phyloP scores from a whole-genome alignment of 2,888 invertebrate species.

The Augiades crinisus region DNA sequence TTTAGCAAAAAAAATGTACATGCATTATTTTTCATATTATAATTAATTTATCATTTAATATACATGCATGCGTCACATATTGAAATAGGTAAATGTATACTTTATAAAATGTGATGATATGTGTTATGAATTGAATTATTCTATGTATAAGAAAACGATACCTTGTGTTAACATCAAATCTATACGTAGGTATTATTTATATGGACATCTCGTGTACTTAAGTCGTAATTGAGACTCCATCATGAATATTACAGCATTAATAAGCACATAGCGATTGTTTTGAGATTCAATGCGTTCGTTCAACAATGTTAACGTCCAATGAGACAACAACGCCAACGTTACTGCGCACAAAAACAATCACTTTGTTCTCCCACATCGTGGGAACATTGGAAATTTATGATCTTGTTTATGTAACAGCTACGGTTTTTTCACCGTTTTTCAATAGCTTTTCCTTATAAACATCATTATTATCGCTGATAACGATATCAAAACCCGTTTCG shows the following conservation, averaged over 20 bases:
- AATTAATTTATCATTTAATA: too few species aligned
- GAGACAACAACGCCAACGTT: neutral
- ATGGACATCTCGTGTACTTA: constrained; percentile 7
- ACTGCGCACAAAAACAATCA: constrained; percentile 13
- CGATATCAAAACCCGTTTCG: constrained; percentile 12
- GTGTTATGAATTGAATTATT: too few species aligned
- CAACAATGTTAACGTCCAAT: constrained; percentile 9
- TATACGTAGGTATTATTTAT: too few species aligned
- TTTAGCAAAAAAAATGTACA: too few species aligned
- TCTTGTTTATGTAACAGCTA: constrained; percentile 10
- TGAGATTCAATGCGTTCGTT: constrained; percentile 5
- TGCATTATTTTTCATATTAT: too few species aligned
- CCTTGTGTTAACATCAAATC: too few species aligned
- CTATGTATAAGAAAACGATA: too few species aligned
- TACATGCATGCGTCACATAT: too few species aligned
- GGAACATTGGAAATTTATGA: constrained; percentile 2
- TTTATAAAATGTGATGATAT: too few species aligned
- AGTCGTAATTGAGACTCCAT: neutral
- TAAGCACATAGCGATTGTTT: constrained; percentile 7
- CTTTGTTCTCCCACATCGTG: constrained; percentile 14
- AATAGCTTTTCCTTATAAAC: constrained; percentile 9
- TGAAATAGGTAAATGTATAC: too few species aligned
- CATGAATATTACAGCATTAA: neutral
- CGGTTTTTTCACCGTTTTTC: constrained; percentile 6
- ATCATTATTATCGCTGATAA: neutral